Base-by-base conservation (phyloP, 2,113 vertebrate species). In the Synchiropus splendidus region DNA sequence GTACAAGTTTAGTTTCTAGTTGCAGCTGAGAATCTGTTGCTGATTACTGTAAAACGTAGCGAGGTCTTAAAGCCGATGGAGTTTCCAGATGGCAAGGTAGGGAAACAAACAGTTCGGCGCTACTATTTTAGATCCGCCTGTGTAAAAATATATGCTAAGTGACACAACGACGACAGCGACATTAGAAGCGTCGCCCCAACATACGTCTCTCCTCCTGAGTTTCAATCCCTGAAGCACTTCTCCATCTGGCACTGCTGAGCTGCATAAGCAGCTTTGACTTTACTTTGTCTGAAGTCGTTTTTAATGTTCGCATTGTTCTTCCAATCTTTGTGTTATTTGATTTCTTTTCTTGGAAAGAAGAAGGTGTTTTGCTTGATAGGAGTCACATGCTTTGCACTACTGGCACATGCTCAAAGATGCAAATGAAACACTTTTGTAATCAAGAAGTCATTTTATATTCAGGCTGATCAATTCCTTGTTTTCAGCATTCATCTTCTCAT, bases 41-140 rank as follows among this genome's bases (percentile, higher is more conserved):
- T 72, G 64, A 76, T 78, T 76, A 74, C 46, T 51, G 54, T 63
- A 68, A 67, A 72, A 63, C 48, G 58, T 72, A 61, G 49, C 48
- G 34, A 3, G 4, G 35, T 71, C 49, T 64, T 68, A 56, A 70
- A 67, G 52, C 50, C 57, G 67, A 79, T 64, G 48, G 51, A 56
- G 58, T 70, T 73, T 71, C 68, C 72, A 82, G 72, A 78, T 79
- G 64, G 54, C 46, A 63, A 48, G 66, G 51, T 60, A 55, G 15
- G 41, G 46, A 42, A 60, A 70, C 51, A 61, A 49, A 63, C n/a
- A 51, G 41, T 36, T 65, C 30, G 51, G 54, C 27, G 36, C 10
- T 39, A 16, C 16, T 6, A 27, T 18, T 39, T 39, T 18, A 8
- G 11, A n/a, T 11, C 17, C 15, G 9, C 15, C 11, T 39, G 21